Base-by-base conservation (phyloP, 2,113 vertebrate genomes). In the Stictonetta naevosa region DNA sequence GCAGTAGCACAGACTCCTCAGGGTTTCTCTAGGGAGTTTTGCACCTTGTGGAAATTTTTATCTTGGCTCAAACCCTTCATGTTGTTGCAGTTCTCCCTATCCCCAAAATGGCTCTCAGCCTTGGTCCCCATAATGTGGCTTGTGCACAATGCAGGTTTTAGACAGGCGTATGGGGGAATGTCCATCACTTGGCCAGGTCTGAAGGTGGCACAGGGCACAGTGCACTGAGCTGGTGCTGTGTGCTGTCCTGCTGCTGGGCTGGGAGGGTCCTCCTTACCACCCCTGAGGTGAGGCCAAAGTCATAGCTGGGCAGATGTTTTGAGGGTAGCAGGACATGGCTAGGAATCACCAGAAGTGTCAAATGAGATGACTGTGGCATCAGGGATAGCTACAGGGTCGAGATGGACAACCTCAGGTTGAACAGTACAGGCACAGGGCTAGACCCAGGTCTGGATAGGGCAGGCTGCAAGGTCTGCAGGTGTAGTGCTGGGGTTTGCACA, bases 1-100 rank as follows among this genome's bases (percentile, higher is more conserved):
- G 11, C 1, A 2, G 0, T 2, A 40, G 26, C 8, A 36, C 8
- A n/a, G 76, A 34, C 17, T 20, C 75, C 42, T 8, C 2, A 16
- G 31, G 6, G 20, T 79, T 4, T 78, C 67, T 31, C 33, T 17
- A 46, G 42, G 14, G 20, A 15, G 15, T 83, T 82, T 69, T 58
- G 38, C 17, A 79, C 17, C 13, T 66, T 77, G 33, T 50, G 60
- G 14, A 13, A 4, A 5, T 28, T 62, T 50, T 14, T 88, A 18
- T 75, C 60, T 19, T 75, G 69, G 60, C 84, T 84, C 52, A 87
- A 10, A 75, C 31, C n/a, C 17, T 52, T 75, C 60, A 22, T 18
- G 10, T 17, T 64, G 4, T 58, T 66, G 29, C 42, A 2, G 3
- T 5, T 85, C 21, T 14, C 40, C 28, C 33, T 29, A 29, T 8